Evolutionary conservation across 2,888 invertebrate genomes (phyloP).

Genomic region (Cryptops parisi): DNA sequence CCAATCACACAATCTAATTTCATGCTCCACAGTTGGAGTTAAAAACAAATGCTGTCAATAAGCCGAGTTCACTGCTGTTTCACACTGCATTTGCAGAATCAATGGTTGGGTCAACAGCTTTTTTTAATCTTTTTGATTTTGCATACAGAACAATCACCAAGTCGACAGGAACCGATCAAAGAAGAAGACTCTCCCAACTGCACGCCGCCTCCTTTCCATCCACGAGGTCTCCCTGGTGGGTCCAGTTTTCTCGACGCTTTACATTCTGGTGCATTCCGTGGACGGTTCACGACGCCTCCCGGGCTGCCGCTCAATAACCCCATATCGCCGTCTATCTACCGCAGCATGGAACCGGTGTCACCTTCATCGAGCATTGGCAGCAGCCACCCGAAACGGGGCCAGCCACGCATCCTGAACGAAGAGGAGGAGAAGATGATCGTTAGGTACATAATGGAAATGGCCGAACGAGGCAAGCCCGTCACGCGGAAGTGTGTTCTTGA

Average conservation of each 20-base stretch:
- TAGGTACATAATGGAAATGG: constrained; percentile 19
- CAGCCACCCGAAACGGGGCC: constrained; percentile 17
- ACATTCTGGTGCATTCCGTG: not conserved
- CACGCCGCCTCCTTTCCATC: not conserved
- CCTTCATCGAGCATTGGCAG: constrained; percentile 9
- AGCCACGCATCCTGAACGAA: constrained; percentile 18
- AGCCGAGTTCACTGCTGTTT: too few species aligned
- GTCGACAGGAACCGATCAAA: not conserved
- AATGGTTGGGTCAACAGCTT: too few species aligned
- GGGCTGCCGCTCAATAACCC: constrained; percentile 3
- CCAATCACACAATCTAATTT: too few species aligned
- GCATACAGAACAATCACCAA: not conserved
- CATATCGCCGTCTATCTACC: not conserved
- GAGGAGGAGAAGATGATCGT: constrained; percentile 18
- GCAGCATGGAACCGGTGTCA: constrained; percentile 1
- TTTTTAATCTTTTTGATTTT: not conserved
- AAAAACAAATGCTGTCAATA: too few species aligned
- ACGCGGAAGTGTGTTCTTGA: constrained; percentile 18
- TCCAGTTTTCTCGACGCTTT: constrained; percentile 9
- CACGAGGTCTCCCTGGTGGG: not conserved
- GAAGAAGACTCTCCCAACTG: not conserved
- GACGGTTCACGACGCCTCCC: constrained; percentile 7
- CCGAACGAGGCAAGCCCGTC: constrained; percentile 17
- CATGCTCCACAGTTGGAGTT: too few species aligned
- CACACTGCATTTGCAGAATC: too few species aligned